A percentile compares a stretch with the other conserved stretches of the same genome.
phyloP scores from a whole-genome alignment of 2,888 invertebrate genomes.

The Hirtodrosophila alboralis region DNA sequence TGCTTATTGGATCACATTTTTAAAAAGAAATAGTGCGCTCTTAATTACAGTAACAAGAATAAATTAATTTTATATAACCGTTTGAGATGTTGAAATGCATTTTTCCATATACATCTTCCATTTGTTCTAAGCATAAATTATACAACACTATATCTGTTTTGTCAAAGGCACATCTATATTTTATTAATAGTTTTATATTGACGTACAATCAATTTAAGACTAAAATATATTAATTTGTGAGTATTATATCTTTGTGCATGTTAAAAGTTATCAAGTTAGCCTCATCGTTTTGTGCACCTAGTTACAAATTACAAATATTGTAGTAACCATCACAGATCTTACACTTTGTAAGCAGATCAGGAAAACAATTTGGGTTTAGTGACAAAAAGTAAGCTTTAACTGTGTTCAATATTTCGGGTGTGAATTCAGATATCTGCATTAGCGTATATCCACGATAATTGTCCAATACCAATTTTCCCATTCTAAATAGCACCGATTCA shows the following conservation, averaged over 20 bases:
- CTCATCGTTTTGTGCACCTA: not conserved
- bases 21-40: too few relatives aligned
- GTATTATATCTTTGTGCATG: slow-evolving; percentile 7
- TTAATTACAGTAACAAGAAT: too few relatives aligned
- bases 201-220: too few relatives aligned
- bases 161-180: too few relatives aligned
- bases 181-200: too few relatives aligned
- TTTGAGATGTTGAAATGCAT: too few relatives aligned
- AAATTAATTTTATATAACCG: too few relatives aligned
- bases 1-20: too few relatives aligned
- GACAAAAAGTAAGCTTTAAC: slow-evolving; percentile 50
- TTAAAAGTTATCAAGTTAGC: not conserved
- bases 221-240: slow-evolving; percentile 28
- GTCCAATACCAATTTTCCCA: slow-evolving; percentile 39
- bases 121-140: too few relatives aligned
- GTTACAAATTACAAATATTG: slow-evolving; percentile 45
- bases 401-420: slow-evolving; percentile 32
- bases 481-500: slow-evolving; percentile 66
- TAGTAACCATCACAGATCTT: slow-evolving; percentile 57
- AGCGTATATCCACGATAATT: slow-evolving; percentile 1
- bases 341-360: slow-evolving; percentile 31
- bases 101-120: too few relatives aligned
- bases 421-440: slow-evolving; percentile 10
- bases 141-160: too few relatives aligned
- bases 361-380: slow-evolving; percentile 53